Evolutionary conservation across 2,888 invertebrate genomes (phyloP), one percentile per base, ranked within the genome.

Genomic region (Philhelius pedissequus): DNA sequence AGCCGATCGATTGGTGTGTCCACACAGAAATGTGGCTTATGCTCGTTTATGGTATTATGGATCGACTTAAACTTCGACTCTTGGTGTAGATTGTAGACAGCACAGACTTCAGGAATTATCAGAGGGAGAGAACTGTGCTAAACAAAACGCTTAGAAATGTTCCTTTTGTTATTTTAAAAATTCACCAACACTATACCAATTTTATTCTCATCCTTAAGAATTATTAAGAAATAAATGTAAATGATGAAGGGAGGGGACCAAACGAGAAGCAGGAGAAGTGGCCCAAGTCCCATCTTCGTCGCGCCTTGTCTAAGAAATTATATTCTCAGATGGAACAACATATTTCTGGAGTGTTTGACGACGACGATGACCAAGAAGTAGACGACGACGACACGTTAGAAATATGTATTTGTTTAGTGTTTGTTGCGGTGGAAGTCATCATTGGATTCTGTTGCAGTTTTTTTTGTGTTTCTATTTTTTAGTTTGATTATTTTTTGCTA

Each of bases 171-270:
- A 43, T 45, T 38, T 45, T 22, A 60, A 40, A 43, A 15, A 62
- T 13, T 40, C 58, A 74, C 69, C 68, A 56, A 70, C 60, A 40
- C 25, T 11, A 18, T 30, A 38, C 13, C 68, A 15, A 60, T 43
- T 25, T 43, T 30, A 43, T 15, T 40, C 60, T 62, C 43, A 70
- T 84, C 80, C 80, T 80, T 58, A 62, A 48, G 68, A 84, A 84
- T 80, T 84, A 84, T 84, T 84, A 84, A 84, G 84, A 84, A 84
- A 84, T 84, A 84, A 80, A 84, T 84, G 70, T 79, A 75, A 79
- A 79, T 84, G 75, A 13, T 58, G 30, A 25, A 74, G 20, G 27
- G 27, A 18, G 13, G 43, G 13, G 71, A 60, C 22, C 8, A 30
- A 43, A 18, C n/a, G 38, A 45, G 52, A 18, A 25, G 74, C 38